Evolutionary conservation across 2,797 vertebrate species (phyloP).

Genomic region (Pelochelys cantorii): DNA sequence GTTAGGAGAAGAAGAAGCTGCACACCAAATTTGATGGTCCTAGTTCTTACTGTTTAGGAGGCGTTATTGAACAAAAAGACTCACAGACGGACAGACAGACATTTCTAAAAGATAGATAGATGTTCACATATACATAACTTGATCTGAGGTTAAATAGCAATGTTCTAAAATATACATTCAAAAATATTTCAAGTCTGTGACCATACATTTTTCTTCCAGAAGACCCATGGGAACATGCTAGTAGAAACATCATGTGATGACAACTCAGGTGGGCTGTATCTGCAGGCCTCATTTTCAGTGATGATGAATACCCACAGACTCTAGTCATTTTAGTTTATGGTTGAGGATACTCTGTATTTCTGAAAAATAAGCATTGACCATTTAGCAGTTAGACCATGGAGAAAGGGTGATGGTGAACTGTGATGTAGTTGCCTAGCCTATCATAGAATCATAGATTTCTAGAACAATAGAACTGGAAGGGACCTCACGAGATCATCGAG

Average conservation of each 20-base stretch:
- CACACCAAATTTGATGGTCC: no score
- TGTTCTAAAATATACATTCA: not conserved
- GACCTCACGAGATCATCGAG: no score
- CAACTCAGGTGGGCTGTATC: not conserved
- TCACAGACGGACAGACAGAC: no score
- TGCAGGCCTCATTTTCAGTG: not conserved
- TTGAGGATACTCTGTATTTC: not conserved
- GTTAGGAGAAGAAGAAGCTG: no score
- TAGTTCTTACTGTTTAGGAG: no score
- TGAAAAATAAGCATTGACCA: not conserved
- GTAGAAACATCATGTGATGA: not conserved
- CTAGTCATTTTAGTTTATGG: not conserved
- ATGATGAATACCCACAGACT: not conserved
- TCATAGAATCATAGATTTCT: not conserved
- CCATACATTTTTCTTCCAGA: not conserved
- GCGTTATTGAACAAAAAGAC: no score
- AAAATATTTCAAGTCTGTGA: not conserved
- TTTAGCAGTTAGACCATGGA: accelerated
- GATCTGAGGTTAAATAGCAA: not conserved
- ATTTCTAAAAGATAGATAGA: not conserved
- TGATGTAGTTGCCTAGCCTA: not conserved
- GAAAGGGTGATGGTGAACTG: not conserved
- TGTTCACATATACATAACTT: not conserved
- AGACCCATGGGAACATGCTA: not conserved
- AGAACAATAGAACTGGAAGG: no score